Evolutionary conservation across 1,140 invertebrate species (phyloP), one percentile per base, ranked within the genome.

Genomic region (Drosophila yakuba): DNA sequence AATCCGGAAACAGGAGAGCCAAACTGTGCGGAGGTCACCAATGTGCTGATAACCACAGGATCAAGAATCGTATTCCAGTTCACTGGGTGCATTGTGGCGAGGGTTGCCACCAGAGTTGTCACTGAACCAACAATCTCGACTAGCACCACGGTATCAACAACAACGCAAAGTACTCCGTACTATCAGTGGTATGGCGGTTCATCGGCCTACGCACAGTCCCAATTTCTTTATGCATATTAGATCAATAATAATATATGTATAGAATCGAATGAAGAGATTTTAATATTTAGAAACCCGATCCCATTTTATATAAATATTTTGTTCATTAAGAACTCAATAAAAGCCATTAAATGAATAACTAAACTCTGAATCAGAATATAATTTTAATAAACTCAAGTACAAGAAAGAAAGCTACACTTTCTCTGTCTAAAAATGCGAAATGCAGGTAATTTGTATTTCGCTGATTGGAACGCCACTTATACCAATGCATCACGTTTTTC

Each of bases 21-120:
- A 17, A 45, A 2, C 25, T 63, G 61, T 12, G 10, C 14, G 4
- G 39, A 58, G 4, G 6, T 17, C 4, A 64, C 61, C 7, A 61
- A 61, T 17, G 23, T 64, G 3, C 20, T 45, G n/a, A 23, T 74
- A 60, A 41, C 43, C 11, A 62, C 43, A n/a, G 71, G 57, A 10
- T 23, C 57, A 15, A 41, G 10, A 7, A 1, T 54, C 0, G n/a
- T 55, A 3, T 62, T 62, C 14, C 41, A 74, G 28, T 62, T 55
- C 15, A 14, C 57, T 2, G 71, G 71, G 3, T 74, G 69, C 35
- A 44, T 56, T 50, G 15, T 23, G 28, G 43, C 20, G 4, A 20
- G 38, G 3, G 10, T 20, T 1, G 12, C 55, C 3, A 59, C 11
- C 14, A 39, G 11, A 6, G 0, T 4, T 12, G 35, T 7, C 38